A percentile compares a stretch with the other conserved stretches of the same genome.
Conservation (phyloP, 2,113 vertebrate species). For the Symphodus melops region DNA sequence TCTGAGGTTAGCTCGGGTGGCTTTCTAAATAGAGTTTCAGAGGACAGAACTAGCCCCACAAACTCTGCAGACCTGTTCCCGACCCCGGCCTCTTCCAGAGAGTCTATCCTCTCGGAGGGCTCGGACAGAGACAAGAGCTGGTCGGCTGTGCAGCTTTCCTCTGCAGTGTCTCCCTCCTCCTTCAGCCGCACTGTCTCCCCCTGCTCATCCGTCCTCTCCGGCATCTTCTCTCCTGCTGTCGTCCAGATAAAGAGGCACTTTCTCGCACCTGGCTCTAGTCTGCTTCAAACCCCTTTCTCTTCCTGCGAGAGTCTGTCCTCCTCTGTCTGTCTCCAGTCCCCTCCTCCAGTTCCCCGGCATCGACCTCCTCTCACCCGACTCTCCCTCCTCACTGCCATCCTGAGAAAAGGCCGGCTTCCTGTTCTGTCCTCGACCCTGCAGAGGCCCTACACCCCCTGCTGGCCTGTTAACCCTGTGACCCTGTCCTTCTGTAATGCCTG, state of each 20-base stretch:
- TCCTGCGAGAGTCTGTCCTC: slow-evolving; percentile 82
- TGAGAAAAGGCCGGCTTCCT: slow-evolving; percentile 88
- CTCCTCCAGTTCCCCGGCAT: slow-evolving; percentile 71
- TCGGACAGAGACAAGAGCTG: slow-evolving; percentile 73
- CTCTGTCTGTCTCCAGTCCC: slow-evolving; percentile 71
- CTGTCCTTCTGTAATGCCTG: slow-evolving; percentile 79
- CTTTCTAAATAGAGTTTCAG: slow-evolving; percentile 66
- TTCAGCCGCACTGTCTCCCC: slow-evolving; percentile 74
- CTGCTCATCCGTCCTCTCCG: slow-evolving; percentile 78
- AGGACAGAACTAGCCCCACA: slow-evolving; percentile 65
- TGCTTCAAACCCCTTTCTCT: slow-evolving; percentile 84
- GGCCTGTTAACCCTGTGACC: slow-evolving; percentile 78
- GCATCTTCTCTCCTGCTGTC: slow-evolving; percentile 84
- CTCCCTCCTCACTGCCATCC: slow-evolving; percentile 93
- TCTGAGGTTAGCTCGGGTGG: slow-evolving; percentile 67
- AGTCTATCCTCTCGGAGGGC: slow-evolving; percentile 79
- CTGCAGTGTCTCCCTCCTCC: slow-evolving; percentile 60
- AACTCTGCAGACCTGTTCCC: slow-evolving; percentile 70
- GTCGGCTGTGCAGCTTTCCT: slow-evolving; percentile 51
- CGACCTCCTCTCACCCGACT: slow-evolving; percentile 87
- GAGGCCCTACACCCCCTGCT: slow-evolving; percentile 84
- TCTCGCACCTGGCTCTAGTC: slow-evolving; percentile 88
- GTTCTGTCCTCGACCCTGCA: slow-evolving; percentile 73
- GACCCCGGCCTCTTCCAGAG: slow-evolving; percentile 79
- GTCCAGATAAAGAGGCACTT: slow-evolving; percentile 83